Base-by-base conservation (phyloP, 1,140 invertebrate species). In the Zelostemma sp. region DNA sequence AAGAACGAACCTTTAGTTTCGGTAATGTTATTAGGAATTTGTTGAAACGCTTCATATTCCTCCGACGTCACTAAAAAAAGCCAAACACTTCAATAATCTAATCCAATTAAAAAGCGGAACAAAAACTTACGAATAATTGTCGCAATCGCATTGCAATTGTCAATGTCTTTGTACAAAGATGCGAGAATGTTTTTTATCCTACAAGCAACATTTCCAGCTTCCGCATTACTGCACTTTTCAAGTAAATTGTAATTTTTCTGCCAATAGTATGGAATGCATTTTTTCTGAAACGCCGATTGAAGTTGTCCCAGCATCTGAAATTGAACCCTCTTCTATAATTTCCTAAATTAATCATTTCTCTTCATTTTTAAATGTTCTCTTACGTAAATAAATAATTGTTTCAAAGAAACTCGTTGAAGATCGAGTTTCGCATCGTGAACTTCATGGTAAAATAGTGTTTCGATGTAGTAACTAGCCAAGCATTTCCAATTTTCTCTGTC, bases 391-490 rank as follows among this genome's bases (percentile, higher is more conserved):
- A 45, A 43, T n/a, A 55, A 21, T 55, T 55, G 53, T 0, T 8
- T 45, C 6, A 45, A 25, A 15, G 38, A 45, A 14, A 12, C 8
- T 8, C 14, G 3, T 6, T 16, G 12, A 2, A 55, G 40, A 21
- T 55, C 40, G 2, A 18, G 25, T 28, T 25, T 31, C 19, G 8
- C 14, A 28, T 45, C 9, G 6, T 6, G 0, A 11, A 55, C 25
- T 28, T 55, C 53, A 11, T 55, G 8, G 14, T 2, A 43, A 45
- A 55, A 45, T 28, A 55, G 6, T 1, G 38, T 55, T 55, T 55
- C 53, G 19, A 55, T 55, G 43, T 6, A 55, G 45, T 55, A 55
- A 25, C 53, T 55, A 2, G 38, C 18, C 9, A 55, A 16, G 9
- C 38, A 45, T 55, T 12, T 16, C 53, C 17, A 25, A 5, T 16